These are phyloP conservation scores for Anguilla marmorata DNA, from an alignment of 2,797 vertebrate genomes.

Conservation along the genomic window DNA sequence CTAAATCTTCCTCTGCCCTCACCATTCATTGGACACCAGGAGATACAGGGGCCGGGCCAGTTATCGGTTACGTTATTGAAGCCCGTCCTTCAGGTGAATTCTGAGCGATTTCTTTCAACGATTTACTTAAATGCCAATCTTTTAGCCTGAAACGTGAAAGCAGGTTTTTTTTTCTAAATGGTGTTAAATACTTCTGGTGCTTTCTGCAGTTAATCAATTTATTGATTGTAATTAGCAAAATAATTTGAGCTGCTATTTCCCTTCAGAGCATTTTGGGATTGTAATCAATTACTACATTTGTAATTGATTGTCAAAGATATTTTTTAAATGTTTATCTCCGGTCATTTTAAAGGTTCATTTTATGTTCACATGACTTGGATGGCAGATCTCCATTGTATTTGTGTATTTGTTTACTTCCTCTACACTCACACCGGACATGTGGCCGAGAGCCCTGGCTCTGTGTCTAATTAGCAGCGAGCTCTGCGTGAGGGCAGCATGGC, in stretches of 20 bases:
- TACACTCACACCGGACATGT: background rate
- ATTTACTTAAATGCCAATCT: background rate
- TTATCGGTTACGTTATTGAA: slow-evolving; percentile 87
- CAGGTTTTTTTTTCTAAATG: background rate
- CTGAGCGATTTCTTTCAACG: background rate
- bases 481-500: background rate
- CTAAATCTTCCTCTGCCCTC: slow-evolving; percentile 82
- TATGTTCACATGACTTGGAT: background rate
- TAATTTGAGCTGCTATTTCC: background rate
- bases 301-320: background rate
- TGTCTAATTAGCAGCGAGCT: background rate
- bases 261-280: background rate
- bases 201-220: background rate
- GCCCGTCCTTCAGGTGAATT: slow-evolving; percentile 86
- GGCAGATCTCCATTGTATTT: background rate
- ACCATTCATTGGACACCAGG: slow-evolving; percentile 86
- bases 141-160: background rate
- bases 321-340: background rate
- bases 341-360: background rate
- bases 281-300: background rate
- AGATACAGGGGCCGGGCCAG: slow-evolving; percentile 71
- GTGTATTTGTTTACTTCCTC: background rate
- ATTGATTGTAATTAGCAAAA: background rate
- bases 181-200: background rate
- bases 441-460: background rate